A percentile compares a stretch with the other conserved stretches of the same genome.
These are phyloP conservation scores for Drosophila burlai DNA, from an alignment of 1,140 invertebrate species.

Conservation along the genomic window DNA sequence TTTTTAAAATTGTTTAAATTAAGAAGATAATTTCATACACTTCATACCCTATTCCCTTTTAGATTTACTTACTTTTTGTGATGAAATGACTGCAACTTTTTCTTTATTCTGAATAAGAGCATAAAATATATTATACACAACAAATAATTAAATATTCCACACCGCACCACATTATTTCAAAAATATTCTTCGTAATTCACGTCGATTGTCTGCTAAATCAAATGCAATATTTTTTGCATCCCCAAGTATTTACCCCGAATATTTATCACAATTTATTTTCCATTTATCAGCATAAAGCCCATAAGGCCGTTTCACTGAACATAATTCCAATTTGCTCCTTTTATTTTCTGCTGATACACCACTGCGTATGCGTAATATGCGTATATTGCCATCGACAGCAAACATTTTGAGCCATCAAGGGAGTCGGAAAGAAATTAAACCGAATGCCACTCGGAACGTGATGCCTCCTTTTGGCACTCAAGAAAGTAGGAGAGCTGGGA, in stretches of 20 bases:
- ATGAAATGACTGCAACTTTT: no score
- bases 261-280: conserved; percentile 26
- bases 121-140: no score
- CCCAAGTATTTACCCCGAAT: not conserved
- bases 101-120: no score
- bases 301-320: conserved; percentile 12
- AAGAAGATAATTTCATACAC: no score
- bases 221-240: not conserved
- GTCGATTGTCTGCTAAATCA: not conserved
- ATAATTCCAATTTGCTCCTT: conserved; percentile 13
- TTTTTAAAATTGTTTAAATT: no score
- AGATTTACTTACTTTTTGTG: no score
- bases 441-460: conserved; percentile 20
- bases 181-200: not conserved
- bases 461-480: conserved; percentile 11
- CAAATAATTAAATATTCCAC: no score
- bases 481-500: not conserved
- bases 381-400: conserved; percentile 49
- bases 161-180: not conserved
- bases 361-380: conserved; percentile 57
- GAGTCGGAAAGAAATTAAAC: conserved; percentile 26
- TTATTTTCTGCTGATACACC: conserved; percentile 34
- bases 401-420: conserved; percentile 8
- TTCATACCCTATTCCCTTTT: no score
- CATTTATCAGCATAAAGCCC: conserved; percentile 41